phyloP scores from a whole-genome alignment of 2,888 invertebrate species.

The Meteorus cinctellus region DNA sequence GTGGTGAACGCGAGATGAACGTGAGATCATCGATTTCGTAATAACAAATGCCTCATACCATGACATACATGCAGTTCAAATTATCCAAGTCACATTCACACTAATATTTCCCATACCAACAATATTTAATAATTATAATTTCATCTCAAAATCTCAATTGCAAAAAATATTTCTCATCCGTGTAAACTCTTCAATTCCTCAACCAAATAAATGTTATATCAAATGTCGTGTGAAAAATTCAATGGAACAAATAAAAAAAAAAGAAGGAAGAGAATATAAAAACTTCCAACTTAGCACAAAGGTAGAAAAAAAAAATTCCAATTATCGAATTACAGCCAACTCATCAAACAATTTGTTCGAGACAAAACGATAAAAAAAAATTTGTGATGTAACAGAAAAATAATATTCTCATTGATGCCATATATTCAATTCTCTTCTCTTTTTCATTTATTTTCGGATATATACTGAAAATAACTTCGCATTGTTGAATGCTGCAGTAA shows the following conservation, averaged over 20 bases:
- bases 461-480: too few relatives aligned
- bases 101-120: conserved; percentile 3
- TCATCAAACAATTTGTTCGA: neutral
- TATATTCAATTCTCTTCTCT: neutral
- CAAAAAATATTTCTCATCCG: neutral
- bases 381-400: neutral
- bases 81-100: conserved; percentile 6
- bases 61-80: conserved; percentile 54
- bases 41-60: conserved; percentile 55
- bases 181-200: too few relatives aligned
- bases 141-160: neutral
- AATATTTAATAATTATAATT: neutral
- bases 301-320: neutral
- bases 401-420: neutral
- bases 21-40: conserved; percentile 62
- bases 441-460: too few relatives aligned
- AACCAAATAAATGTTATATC: too few relatives aligned
- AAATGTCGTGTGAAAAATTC: too few relatives aligned
- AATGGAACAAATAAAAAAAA: neutral
- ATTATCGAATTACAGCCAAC: neutral
- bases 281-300: neutral
- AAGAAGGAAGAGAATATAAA: neutral
- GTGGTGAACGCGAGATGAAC: conserved; percentile 29
- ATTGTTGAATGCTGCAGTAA: neutral
- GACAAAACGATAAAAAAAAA: neutral